phyloP scores from a whole-genome alignment of 2,888 invertebrate species.

The Erynnis tages region DNA sequence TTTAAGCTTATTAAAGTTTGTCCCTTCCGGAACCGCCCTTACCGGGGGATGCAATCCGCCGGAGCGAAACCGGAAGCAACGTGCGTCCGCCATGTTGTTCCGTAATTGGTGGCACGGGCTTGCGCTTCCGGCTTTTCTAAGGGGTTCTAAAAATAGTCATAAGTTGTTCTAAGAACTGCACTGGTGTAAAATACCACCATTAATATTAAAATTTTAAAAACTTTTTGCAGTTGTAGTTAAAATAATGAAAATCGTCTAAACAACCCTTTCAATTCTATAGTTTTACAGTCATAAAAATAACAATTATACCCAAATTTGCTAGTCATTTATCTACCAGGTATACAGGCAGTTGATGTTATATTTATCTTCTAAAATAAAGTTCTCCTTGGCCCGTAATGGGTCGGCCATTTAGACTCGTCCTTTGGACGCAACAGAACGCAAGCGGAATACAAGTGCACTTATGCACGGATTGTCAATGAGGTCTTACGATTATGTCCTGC shows the following conservation, averaged over 20 bases:
- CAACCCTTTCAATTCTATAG: too few species aligned
- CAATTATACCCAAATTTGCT: not conserved
- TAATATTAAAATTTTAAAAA: too few species aligned
- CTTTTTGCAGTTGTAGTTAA: too few species aligned
- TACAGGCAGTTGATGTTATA: not conserved
- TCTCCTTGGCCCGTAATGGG: slow-evolving; percentile 40
- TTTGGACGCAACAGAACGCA: slow-evolving; percentile 43
- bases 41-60: slow-evolving; percentile 63
- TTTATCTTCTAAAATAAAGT: slow-evolving; percentile 3
- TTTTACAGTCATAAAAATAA: too few species aligned
- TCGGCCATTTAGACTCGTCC: slow-evolving; percentile 42
- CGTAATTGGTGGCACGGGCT: slow-evolving; percentile 75
- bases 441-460: slow-evolving; percentile 55
- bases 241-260: too few species aligned
- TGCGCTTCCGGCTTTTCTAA: slow-evolving; percentile 63
- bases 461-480: slow-evolving; percentile 51
- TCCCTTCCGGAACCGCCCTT: slow-evolving; percentile 75
- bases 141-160: slow-evolving; percentile 41
- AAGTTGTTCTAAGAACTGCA: slow-evolving; percentile 28
- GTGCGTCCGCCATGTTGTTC: slow-evolving; percentile 68
- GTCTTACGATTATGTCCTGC: slow-evolving; percentile 56
- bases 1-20: slow-evolving; percentile 68
- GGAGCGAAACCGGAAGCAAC: slow-evolving; percentile 75
- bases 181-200: too few species aligned
- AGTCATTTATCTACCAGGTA: not conserved